A percentile compares a stretch with the other conserved stretches of the same genome.
Conservation (phyloP, 2,797 vertebrate genomes). For the Arctocebus calabarensis region DNA sequence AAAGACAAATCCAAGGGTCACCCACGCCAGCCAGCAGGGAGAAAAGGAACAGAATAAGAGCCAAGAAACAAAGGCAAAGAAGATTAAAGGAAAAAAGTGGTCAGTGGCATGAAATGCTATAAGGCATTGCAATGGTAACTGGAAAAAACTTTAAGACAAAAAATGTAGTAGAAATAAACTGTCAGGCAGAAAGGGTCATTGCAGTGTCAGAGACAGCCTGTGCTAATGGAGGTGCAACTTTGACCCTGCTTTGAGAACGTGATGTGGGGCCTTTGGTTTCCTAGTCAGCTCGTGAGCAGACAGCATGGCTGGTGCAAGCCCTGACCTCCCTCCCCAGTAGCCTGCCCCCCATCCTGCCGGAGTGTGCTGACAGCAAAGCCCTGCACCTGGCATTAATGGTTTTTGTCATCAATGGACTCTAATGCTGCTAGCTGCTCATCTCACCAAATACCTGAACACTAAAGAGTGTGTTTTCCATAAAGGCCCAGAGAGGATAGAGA, state of each 20-base stretch:
- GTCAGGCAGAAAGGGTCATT: not conserved
- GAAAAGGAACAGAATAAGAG: not conserved
- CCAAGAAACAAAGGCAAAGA: not conserved
- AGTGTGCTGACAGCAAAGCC: not conserved
- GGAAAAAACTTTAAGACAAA: not conserved
- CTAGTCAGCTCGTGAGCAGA: not conserved
- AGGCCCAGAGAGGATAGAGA: not conserved
- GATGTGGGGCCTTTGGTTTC: not conserved
- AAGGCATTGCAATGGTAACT: not conserved
- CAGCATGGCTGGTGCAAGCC: not conserved
- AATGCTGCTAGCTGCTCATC: not conserved
- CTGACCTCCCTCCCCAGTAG: not conserved
- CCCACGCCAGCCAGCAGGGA: not conserved
- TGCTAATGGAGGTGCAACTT: not conserved
- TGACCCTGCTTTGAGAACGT: not conserved
- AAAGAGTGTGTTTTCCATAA: constrained; percentile 1
- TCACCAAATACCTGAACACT: not conserved
- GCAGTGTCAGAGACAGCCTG: not conserved
- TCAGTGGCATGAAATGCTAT: not conserved
- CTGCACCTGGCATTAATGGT: not conserved
- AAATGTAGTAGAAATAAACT: not conserved
- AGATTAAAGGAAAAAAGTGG: not conserved
- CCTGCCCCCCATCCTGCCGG: not conserved
- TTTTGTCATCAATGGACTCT: constrained; percentile 9
- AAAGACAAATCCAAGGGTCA: not conserved